Conservation (phyloP, 2,113 vertebrate genomes). For the Atractosteus spatula region DNA sequence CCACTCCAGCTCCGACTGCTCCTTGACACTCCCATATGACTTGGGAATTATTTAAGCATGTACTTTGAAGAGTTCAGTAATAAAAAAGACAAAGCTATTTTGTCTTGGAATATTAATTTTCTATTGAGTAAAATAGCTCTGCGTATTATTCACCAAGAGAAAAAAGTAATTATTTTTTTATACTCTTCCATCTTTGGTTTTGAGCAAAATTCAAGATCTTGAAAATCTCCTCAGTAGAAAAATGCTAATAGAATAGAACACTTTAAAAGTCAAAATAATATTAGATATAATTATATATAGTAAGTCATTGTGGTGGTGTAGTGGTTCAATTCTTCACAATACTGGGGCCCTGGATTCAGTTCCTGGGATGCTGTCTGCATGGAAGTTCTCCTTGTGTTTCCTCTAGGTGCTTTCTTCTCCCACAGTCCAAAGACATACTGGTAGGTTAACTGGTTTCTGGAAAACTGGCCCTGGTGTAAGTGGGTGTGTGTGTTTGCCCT, state of each 20-base stretch:
- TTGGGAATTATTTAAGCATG: neutral
- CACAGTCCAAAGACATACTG: neutral
- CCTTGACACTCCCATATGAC: neutral
- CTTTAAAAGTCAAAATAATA: neutral
- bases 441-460: too few relatives aligned
- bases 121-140: neutral
- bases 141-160: neutral
- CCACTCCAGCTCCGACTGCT: neutral
- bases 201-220: neutral
- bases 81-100: neutral
- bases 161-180: too few relatives aligned
- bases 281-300: neutral
- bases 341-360: too few relatives aligned
- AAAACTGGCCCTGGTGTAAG: too few relatives aligned
- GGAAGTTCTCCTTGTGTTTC: too few relatives aligned
- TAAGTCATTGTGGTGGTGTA: neutral
- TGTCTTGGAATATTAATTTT: neutral
- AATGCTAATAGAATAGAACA: neutral
- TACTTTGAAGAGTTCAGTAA: constrained; percentile 2
- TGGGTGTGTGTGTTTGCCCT: too few relatives aligned
- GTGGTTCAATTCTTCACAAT: neutral
- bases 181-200: too few relatives aligned
- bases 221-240: neutral
- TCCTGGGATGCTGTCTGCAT: too few relatives aligned
- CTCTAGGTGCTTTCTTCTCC: neutral